phyloP scores from a whole-genome alignment of 2,113 vertebrate genomes.

The Sciurus niger region DNA sequence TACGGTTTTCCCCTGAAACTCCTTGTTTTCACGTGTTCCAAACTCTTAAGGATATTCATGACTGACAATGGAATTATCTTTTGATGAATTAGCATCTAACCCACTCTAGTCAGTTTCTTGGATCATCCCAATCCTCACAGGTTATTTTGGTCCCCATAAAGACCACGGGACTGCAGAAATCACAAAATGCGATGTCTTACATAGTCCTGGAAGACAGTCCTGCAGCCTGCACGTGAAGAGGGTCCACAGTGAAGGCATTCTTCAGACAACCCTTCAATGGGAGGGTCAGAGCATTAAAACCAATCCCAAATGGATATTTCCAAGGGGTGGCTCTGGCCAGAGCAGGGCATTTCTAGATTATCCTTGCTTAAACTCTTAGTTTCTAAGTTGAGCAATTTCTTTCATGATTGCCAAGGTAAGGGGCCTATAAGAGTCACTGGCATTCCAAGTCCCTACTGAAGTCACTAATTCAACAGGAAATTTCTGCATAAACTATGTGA shows the following conservation, averaged over 20 bases:
- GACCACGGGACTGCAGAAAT: too few species aligned
- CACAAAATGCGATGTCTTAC: background rate
- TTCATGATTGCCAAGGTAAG: background rate
- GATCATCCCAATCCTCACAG: background rate
- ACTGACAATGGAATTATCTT: conserved; percentile 18
- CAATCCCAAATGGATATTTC: background rate
- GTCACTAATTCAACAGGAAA: background rate
- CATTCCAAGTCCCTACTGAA: background rate
- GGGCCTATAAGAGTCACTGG: background rate
- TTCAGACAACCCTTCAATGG: background rate
- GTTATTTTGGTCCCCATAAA: background rate
- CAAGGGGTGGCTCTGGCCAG: background rate
- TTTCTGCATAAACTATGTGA: background rate
- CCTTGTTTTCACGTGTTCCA: background rate
- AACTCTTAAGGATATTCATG: background rate
- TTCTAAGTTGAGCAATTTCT: background rate
- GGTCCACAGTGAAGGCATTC: background rate
- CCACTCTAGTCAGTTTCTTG: background rate
- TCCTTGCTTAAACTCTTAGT: background rate
- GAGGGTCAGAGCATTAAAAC: background rate
- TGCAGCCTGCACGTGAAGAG: background rate
- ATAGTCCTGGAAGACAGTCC: background rate
- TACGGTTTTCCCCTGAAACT: background rate
- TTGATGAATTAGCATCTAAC: background rate
- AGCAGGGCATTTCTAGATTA: background rate